Conservation (phyloP, 2,888 invertebrate genomes). For the Habroteleia sp. region DNA sequence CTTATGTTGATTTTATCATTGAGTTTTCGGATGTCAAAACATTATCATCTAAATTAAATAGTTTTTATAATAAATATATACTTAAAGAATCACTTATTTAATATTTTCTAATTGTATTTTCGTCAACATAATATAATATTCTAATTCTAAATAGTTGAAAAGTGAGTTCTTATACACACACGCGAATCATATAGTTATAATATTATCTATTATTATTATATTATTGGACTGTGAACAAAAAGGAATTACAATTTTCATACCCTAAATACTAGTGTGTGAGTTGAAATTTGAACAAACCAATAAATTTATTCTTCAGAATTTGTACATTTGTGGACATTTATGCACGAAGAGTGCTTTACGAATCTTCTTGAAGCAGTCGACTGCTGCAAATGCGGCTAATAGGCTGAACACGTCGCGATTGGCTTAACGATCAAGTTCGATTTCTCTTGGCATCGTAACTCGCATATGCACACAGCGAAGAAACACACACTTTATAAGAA, state of each 20-base stretch:
- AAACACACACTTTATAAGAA: slow-evolving; percentile 60
- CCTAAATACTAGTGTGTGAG: no score
- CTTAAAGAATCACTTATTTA: no score
- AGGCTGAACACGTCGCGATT: slow-evolving; percentile 76
- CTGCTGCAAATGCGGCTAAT: slow-evolving; percentile 75
- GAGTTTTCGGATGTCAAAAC: slow-evolving; percentile 40
- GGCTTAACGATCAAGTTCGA: slow-evolving; percentile 79
- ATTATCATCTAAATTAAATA: slow-evolving; percentile 14
- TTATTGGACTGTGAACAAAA: no score
- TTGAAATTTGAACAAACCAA: no score
- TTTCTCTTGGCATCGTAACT: slow-evolving; percentile 77
- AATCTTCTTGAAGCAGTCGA: slow-evolving; percentile 48
- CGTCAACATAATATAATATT: no score
- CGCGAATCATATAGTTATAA: no score
- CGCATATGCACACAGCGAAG: slow-evolving; percentile 67
- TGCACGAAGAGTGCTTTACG: slow-evolving; percentile 40
- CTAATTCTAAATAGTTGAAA: no score
- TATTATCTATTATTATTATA: no score
- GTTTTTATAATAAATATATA: not conserved
- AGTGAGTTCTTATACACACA: no score
- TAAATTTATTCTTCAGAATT: no score
- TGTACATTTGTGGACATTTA: slow-evolving; percentile 23
- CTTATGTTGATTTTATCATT: slow-evolving; percentile 44
- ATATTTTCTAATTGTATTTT: no score
- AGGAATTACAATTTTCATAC: no score